Evolutionary conservation across 1,140 invertebrate genomes (phyloP), one percentile per base, ranked within the genome.

Genomic region (Euwallacea similis): DNA sequence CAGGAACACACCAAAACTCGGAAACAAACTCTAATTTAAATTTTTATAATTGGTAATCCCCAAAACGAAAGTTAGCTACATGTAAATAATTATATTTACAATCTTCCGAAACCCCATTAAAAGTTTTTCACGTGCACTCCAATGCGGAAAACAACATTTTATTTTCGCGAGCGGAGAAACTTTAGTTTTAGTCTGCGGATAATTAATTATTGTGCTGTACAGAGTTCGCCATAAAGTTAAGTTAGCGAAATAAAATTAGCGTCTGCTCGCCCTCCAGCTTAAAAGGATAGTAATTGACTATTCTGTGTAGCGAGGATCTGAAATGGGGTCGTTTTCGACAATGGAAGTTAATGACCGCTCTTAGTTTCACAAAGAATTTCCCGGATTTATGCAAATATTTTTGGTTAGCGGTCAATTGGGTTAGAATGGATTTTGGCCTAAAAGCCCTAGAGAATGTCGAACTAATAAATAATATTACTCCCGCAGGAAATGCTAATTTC

Each of bases 241-340:
- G 68, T 70, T 70, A 65, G 68, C 61, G 50, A 63, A 70, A 70
- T 65, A 70, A 70, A 70, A 70, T 70, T 70, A 70, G 68, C 68
- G 68, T 70, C 62, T 65, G 68, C 68, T 70, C 60, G 68, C 62
- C 62, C 68, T 64, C 60, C 44, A 65, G 68, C 62, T 70, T 70
- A 70, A 70, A 70, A 70, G 68, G 60, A 70, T 65, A 68, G 66
- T 70, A 70, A 70, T 70, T 70, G 68, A 70, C 60, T 70, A 70
- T 70, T 70, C 68, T 70, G 33, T 64, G 68, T 65, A 47, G 62
- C 62, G 66, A 68, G 66, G 56, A 68, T 68, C 66, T 53, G 66
- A 68, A 68, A 68, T 61, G 66, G 66, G 66, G 66, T 68, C 66
- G 66, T 61, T 68, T 68, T 61, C 66, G 66, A 68, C 66, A 68